phyloP scores from a whole-genome alignment of 2,888 invertebrate genomes.

The Drosophila mayaguana region DNA sequence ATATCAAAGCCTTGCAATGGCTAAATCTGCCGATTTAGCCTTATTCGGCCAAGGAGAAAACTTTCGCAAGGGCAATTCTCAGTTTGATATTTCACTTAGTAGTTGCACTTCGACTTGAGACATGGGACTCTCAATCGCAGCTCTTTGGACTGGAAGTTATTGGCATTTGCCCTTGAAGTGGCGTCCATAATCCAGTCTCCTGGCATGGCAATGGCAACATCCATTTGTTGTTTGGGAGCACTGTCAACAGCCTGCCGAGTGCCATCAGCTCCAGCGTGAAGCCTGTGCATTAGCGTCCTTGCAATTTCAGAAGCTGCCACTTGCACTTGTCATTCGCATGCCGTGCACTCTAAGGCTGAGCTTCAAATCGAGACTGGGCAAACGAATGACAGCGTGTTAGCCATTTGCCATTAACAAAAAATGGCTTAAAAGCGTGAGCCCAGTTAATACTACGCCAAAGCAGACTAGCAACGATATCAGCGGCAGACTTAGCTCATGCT shows the following conservation, averaged over 20 bases:
- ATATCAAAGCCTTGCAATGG: no score
- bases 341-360: constrained; percentile 9
- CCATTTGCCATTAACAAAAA: constrained; percentile 62
- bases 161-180: constrained; percentile 41
- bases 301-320: constrained; percentile 19
- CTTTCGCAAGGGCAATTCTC: constrained; percentile 16
- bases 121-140: constrained; percentile 20
- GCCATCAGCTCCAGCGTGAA: constrained; percentile 9
- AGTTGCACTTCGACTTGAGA: constrained; percentile 20
- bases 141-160: constrained; percentile 22
- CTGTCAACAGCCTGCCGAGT: constrained; percentile 44
- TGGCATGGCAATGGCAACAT: not conserved
- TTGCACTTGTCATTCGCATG: constrained; percentile 54
- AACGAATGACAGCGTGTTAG: constrained; percentile 62
- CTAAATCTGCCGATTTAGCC: not conserved
- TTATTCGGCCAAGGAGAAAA: not conserved
- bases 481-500: not conserved
- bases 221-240: constrained; percentile 21
- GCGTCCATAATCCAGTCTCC: not conserved
- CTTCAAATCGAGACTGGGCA: constrained; percentile 18
- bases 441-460: not conserved
- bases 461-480: not conserved
- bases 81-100: constrained; percentile 37
- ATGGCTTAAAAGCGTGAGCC: constrained; percentile 53
- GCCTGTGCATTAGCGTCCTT: constrained; percentile 51